Conservation (phyloP, 1,140 invertebrate genomes). For the Diuraphis noxia region DNA sequence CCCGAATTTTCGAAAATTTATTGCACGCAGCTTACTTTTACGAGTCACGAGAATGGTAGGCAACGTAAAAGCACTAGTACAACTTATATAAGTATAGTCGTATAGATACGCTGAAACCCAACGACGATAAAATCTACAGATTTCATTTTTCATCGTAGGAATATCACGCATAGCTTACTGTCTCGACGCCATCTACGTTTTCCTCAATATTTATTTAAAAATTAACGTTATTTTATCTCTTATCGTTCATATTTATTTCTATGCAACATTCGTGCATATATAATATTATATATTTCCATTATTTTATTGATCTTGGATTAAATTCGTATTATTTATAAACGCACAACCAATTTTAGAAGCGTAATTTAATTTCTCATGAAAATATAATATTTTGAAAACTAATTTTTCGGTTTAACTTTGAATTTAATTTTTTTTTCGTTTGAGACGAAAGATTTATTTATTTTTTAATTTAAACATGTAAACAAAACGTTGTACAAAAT, state of each 20-base stretch:
- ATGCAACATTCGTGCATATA: background rate
- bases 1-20: background rate
- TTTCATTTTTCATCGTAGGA: background rate
- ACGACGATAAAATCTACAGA: background rate
- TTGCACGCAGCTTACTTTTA: background rate
- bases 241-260: too few relatives aligned
- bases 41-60: background rate
- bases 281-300: background rate
- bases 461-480: slow-evolving; percentile 8
- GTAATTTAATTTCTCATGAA: background rate
- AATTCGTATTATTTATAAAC: background rate
- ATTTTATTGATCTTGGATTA: background rate
- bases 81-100: too few relatives aligned
- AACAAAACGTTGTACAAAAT: background rate
- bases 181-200: background rate
- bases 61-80: background rate
- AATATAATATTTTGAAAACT: background rate
- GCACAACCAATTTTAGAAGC: background rate
- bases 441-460: background rate
- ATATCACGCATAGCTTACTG: background rate
- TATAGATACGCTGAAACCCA: background rate
- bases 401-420: background rate
- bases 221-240: too few relatives aligned
- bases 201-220: too few relatives aligned
- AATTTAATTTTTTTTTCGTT: background rate